phyloP scores from a whole-genome alignment of 2,797 vertebrate species.

The Rhabdomys pumilio region DNA sequence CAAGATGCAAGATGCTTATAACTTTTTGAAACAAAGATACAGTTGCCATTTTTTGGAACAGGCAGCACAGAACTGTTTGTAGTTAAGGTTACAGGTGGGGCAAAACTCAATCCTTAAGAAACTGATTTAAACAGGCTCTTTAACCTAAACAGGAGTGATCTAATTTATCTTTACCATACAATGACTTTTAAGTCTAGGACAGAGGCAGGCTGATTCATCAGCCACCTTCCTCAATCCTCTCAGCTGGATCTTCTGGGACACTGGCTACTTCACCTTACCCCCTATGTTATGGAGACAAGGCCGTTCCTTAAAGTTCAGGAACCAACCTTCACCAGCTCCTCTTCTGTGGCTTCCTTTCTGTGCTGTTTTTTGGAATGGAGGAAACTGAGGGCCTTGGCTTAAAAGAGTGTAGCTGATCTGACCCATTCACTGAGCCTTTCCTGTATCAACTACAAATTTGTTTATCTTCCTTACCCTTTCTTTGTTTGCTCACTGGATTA shows the following conservation, averaged over 20 bases:
- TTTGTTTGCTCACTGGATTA: not conserved
- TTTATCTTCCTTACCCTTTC: not conserved
- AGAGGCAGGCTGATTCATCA: not conserved
- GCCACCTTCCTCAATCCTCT: not conserved
- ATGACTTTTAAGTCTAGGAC: not conserved
- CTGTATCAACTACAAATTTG: not conserved
- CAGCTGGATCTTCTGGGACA: too few relatives aligned
- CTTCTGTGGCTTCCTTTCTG: not conserved
- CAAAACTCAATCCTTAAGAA: not conserved
- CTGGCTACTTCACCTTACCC: not conserved
- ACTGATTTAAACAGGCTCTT: too few relatives aligned
- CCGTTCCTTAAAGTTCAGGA: not conserved
- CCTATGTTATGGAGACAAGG: not conserved
- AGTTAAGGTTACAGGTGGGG: not conserved
- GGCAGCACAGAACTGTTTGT: not conserved
- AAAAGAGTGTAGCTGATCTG: not conserved
- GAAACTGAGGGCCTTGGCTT: not conserved
- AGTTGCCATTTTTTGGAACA: not conserved
- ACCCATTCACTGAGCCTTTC: not conserved
- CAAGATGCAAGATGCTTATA: not conserved
- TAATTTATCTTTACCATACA: not conserved
- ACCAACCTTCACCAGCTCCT: not conserved
- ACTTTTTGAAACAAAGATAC: not conserved
- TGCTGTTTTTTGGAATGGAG: not conserved
- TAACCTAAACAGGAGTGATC: not conserved